These are phyloP conservation scores for Bombyx mori DNA, from an alignment of 1,140 invertebrate species.

Conservation along the genomic window ASM3026992v2 NC_085110.1:10086001-10086500, in stretches of 20 bases:
- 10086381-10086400: neutral
- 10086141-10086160: conserved; percentile 62
- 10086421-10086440: too few species aligned
- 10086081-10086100: too few species aligned
- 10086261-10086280: conserved; percentile 68
- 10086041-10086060: too few species aligned
- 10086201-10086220: conserved; percentile 70
- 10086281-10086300: conserved; percentile 71
- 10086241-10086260: conserved; percentile 68
- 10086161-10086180: conserved; percentile 65
- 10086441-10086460: too few species aligned
- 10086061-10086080: too few species aligned
- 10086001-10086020: too few species aligned
- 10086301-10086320: conserved; percentile 65
- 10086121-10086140: conserved; percentile 13
- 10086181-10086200: conserved; percentile 69
- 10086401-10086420: too few species aligned
- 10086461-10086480: too few species aligned
- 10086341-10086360: conserved; percentile 25
- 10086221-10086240: conserved; percentile 69
- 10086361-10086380: conserved; percentile 20
- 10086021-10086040: too few species aligned
- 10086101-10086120: too few species aligned
- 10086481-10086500: too few species aligned
- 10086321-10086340: conserved; percentile 45